These are phyloP conservation scores for Temnothorax nylanderi DNA, from an alignment of 1,140 invertebrate genomes.

Conservation along the genomic window DNA sequence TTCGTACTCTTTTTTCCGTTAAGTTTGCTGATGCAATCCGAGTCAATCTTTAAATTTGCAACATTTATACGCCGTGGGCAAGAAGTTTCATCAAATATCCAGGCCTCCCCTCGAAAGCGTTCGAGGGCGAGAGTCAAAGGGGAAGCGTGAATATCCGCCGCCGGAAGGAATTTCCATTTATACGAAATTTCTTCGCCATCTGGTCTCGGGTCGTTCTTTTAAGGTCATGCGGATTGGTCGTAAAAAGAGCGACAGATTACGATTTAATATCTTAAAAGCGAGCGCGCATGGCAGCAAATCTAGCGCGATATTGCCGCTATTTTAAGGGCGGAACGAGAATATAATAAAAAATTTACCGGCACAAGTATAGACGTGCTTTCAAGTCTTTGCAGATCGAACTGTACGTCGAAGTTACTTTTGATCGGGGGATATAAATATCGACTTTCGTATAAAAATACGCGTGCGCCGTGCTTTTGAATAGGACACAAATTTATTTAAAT, in stretches of 20 bases:
- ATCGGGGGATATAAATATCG: conserved; percentile 40
- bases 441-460: conserved; percentile 14
- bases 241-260: conserved; percentile 37
- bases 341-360: conserved; percentile 40
- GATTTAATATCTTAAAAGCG: conserved; percentile 56
- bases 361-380: conserved; percentile 24
- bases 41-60: conserved; percentile 57
- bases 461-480: background rate
- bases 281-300: conserved; percentile 15
- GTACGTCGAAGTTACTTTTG: conserved; percentile 13
- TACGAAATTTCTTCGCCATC: conserved; percentile 20
- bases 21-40: conserved; percentile 33
- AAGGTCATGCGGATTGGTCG: background rate
- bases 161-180: conserved; percentile 32
- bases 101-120: conserved; percentile 12
- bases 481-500: conserved; percentile 14
- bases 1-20: background rate
- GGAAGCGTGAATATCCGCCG: conserved; percentile 26
- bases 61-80: conserved; percentile 23
- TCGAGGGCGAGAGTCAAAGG: conserved; percentile 21
- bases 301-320: conserved; percentile 9
- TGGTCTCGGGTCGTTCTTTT: background rate
- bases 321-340: conserved; percentile 10
- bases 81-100: conserved; percentile 42
- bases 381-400: conserved; percentile 16